phyloP scores from a whole-genome alignment of 2,113 vertebrate species.

The Alethe diademata region DNA sequence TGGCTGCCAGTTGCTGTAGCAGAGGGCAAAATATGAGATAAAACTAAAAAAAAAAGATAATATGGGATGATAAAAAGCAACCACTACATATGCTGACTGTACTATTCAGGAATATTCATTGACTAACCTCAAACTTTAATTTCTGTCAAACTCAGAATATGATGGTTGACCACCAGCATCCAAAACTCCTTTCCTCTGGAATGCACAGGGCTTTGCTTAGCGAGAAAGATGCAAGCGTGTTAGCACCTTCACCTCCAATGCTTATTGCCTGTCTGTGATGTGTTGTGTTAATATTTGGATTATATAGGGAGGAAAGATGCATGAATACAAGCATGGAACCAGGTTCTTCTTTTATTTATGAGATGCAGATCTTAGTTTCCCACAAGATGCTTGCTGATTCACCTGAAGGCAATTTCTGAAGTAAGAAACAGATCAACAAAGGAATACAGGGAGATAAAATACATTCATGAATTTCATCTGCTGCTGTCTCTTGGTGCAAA shows the following conservation, averaged over 20 bases:
- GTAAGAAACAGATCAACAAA: not conserved
- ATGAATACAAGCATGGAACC: not conserved
- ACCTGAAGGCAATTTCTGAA: not conserved
- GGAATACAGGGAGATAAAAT: not conserved
- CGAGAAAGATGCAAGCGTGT: not conserved
- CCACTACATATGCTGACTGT: not conserved
- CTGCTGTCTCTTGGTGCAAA: not conserved
- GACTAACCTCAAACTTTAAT: not conserved
- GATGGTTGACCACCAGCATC: not conserved
- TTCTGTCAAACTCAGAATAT: not conserved
- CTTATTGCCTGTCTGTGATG: not conserved
- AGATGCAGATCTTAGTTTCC: not conserved
- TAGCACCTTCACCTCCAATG: not conserved
- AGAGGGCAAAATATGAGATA: not conserved
- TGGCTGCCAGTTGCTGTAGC: not conserved
- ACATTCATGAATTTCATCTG: not conserved
- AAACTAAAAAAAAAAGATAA: not conserved
- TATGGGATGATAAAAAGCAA: not conserved
- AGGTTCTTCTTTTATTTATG: not conserved
- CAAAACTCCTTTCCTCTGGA: not conserved
- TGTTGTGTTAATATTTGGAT: not conserved
- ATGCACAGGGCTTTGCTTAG: not conserved
- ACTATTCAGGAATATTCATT: not conserved
- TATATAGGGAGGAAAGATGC: not conserved
- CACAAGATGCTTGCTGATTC: not conserved